Evolutionary conservation across 2,888 invertebrate genomes (phyloP), one percentile per base, ranked within the genome.

Genomic region (Sceliomorpha sp.): DNA sequence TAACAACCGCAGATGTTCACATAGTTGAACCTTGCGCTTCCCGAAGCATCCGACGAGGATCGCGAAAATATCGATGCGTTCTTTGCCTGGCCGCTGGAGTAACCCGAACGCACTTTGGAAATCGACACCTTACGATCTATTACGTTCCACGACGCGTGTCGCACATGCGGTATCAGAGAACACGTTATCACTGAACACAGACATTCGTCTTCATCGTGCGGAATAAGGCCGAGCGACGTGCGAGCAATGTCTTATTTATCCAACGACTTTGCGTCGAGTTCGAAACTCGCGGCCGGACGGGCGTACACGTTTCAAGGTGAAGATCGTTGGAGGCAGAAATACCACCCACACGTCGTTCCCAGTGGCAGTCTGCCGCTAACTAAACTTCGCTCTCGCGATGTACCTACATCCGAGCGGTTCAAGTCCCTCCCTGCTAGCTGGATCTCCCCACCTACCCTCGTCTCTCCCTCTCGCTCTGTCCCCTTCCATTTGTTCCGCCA

Each of bases 361-460:
- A 68, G 75, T 81, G 82, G 82, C 87, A 85, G 85, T 81, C 84
- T 78, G 82, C 85, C 88, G 86, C 86, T 84, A 80, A 88, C 87
- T 88, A 81, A 86, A 80, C 75, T 75, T 67, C 76, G 74, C 73
- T 77, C 75, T 73, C 75, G 76, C 82, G 69, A 71, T 74, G 74
- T 72, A 77, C 76, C 69, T 56, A 59, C 69, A 70, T 79, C 80
- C 80, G 77, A 81, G 77, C 79, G 76, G 73, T 73, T 76, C 73
- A 75, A 77, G 75, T 77, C 79, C 78, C 80, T 77, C 79, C 77
- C 78, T 53, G 62, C 55, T 50, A 60, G 59, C 67, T 64, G 50
- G 34, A 60, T 55, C 73, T 64, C 70, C 47, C 72, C 62, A 72
- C 66, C 75, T 66, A 44, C 47, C 62, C 58, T 44, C 58, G 47